Evolutionary conservation across 2,797 vertebrate species (phyloP).

Genomic region (Eupleurogrammus muticus): DNA sequence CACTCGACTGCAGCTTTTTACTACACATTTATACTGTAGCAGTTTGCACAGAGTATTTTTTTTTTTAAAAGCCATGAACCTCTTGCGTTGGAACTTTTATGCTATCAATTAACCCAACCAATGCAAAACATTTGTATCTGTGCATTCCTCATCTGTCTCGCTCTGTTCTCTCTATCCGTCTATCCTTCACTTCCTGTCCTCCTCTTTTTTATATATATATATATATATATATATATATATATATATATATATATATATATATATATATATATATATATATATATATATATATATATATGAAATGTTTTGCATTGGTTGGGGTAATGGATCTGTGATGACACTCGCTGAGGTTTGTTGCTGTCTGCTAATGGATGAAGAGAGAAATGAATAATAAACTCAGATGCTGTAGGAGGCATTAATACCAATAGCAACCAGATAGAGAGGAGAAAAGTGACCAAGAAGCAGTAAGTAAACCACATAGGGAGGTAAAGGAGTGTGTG

Average conservation of each 20-base stretch:
- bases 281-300: too few relatives aligned
- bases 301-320: constrained; percentile 37
- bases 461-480: background rate
- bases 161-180: too few relatives aligned
- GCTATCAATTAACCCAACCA: background rate
- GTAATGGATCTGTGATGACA: constrained; percentile 47
- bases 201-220: too few relatives aligned
- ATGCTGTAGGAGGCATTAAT: too few relatives aligned
- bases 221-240: too few relatives aligned
- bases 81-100: background rate
- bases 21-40: constrained; percentile 6
- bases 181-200: too few relatives aligned
- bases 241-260: too few relatives aligned
- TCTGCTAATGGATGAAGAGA: constrained; percentile 25
- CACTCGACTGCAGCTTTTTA: constrained; percentile 23
- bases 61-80: constrained; percentile 2
- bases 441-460: background rate
- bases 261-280: too few relatives aligned
- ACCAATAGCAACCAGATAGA: background rate
- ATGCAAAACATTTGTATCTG: too few relatives aligned
- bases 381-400: too few relatives aligned
- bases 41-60: constrained; percentile 21
- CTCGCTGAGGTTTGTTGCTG: constrained; percentile 27
- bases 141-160: too few relatives aligned
- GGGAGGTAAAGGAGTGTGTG: background rate